Percentiles rank a stretch among this genome's conserved stretches.
phyloP scores from a whole-genome alignment of 2,113 vertebrate species.

The Nyctibius bracteatus region DNA sequence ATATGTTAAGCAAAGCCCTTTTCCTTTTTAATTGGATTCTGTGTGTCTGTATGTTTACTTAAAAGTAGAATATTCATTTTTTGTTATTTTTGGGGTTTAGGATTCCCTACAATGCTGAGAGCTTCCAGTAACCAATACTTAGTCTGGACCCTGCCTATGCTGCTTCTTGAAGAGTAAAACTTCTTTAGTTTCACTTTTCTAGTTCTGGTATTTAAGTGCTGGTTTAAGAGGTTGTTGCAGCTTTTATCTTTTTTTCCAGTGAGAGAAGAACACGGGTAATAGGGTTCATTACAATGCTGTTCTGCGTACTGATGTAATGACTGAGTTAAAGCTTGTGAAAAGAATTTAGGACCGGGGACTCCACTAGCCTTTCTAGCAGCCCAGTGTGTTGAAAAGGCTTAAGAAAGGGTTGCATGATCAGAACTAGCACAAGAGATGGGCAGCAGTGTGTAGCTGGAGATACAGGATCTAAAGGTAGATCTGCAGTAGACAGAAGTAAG shows the following conservation, averaged over 20 bases:
- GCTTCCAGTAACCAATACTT: not conserved
- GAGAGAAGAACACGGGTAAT: not conserved
- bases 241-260: not conserved
- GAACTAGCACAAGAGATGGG: too few relatives aligned
- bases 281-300: accelerated
- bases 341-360: too few relatives aligned
- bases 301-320: not conserved
- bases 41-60: not conserved
- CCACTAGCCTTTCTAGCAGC: not conserved
- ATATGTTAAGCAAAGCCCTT: not conserved
- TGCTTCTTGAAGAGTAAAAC: not conserved
- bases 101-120: not conserved
- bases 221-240: not conserved
- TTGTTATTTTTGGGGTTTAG: not conserved
- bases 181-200: not conserved
- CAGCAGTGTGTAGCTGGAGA: not conserved
- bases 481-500: not conserved
- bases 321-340: not conserved
- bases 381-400: not conserved
- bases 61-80: not conserved
- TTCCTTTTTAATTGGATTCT: not conserved
- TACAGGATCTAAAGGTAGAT: not conserved
- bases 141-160: not conserved
- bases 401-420: not conserved
- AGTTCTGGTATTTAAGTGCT: not conserved